Percentiles rank a stretch among this genome's conserved stretches.
Evolutionary conservation across 1,140 invertebrate species (phyloP).

Genomic region (Trachymyrmex septentrionalis): DNA sequence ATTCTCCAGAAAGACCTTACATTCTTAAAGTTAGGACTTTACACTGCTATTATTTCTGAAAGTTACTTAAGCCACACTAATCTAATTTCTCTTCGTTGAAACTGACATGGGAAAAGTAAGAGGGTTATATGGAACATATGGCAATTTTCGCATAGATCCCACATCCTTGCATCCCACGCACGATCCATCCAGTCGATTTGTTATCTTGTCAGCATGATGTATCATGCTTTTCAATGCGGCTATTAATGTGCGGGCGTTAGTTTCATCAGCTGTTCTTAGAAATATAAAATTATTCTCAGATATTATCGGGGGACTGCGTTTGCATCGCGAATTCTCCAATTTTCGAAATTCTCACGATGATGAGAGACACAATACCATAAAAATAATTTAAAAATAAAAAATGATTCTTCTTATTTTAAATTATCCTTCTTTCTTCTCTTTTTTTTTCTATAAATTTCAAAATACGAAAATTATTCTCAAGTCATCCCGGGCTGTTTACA

Average conservation of each 20-base stretch:
- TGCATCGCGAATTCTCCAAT: too few species aligned
- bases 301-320: background rate
- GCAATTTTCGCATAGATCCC: conserved; percentile 74
- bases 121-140: conserved; percentile 78
- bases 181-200: conserved; percentile 73
- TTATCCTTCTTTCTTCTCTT: too few species aligned
- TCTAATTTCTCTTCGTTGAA: conserved; percentile 38
- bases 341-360: too few species aligned
- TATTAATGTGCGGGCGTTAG: conserved; percentile 45
- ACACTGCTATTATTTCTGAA: conserved; percentile 33
- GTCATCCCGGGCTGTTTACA: background rate
- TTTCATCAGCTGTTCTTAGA: conserved; percentile 24
- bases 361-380: too few species aligned
- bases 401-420: too few species aligned
- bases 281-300: background rate
- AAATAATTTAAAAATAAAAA: too few species aligned
- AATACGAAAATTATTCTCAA: background rate
- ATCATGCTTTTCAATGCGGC: conserved; percentile 64
- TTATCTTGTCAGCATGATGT: conserved; percentile 79
- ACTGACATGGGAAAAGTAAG: conserved; percentile 74
- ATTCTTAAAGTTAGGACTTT: background rate
- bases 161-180: conserved; percentile 53
- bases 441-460: background rate
- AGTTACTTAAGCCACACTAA: background rate
- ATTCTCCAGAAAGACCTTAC: background rate